Evolutionary conservation across 2,888 invertebrate genomes (phyloP), one percentile per base, ranked within the genome.

Genomic region (Tachystola acroxantha): DNA sequence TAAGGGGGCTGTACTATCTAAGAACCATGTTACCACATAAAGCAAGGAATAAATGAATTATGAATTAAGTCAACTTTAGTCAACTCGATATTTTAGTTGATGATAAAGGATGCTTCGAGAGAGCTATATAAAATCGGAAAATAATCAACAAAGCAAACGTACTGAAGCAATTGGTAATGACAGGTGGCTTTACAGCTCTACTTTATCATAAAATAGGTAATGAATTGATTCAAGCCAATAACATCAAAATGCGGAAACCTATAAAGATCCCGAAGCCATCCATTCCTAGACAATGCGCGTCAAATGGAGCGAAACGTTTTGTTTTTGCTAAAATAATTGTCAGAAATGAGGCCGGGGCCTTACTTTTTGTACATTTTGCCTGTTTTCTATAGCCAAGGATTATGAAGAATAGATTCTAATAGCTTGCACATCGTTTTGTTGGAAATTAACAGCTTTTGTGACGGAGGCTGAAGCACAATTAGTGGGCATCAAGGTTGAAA

Each of bases 281-380:
- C 1, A 25, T 33, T 33, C 34, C 12, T 33, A 42, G 44, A 55
- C 53, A 58, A 57, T 48, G 36, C 29, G 22, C 6, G 38, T 33
- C 32, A 59, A 64, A 45, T 50, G 48, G 54, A 53, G 56, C 62
- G 53, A 48, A 34, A 54, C 50, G 37, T 34, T 35, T 37, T 25
- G 53, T 64, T 73, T 65, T 70, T 70, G 48, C 50, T 42, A 42
- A n/a, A 40, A 53, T 57, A 50, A 64, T 62, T 53, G 53, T 57
- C 50, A 40, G 43, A 53, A 61, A 57, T 63, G 60, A 68, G 67
- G 64, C 59, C 67, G 56, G 32, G 66, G 40, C 72, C 74, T 73
- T 60, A 60, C 57, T 71, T 72, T 68, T 73, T 45, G 38, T 43
- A 34, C 12, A 40, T 47, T 57, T 53, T 55, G 50, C 20, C 29